These are phyloP conservation scores for Stichodactyla mertensii DNA, from an alignment of 64 coral and sea anemone genomes.

Conservation along the genomic window DNA sequence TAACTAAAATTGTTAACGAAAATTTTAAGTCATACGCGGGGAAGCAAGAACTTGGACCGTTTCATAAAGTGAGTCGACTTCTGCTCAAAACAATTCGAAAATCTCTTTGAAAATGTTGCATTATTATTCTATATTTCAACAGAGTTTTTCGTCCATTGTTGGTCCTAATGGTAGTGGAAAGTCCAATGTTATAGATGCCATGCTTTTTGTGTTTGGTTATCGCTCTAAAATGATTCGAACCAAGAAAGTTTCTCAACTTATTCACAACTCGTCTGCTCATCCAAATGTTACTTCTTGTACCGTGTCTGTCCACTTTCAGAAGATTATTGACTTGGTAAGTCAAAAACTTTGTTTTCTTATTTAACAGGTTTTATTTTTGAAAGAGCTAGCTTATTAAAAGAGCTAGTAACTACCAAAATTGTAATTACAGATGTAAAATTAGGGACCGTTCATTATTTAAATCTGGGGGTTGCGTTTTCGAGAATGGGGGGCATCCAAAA, in stretches of 20 bases:
- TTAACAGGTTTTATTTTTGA: background rate
- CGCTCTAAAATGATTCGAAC: conserved; percentile 98
- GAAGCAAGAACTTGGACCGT: conserved; percentile 86
- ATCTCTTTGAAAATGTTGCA: background rate
- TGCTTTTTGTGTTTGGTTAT: conserved; percentile 98
- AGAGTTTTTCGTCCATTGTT: conserved; percentile 98
- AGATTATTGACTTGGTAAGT: conserved; percentile 96
- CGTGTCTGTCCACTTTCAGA: conserved; percentile 87
- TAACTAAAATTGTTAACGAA: conserved; percentile 95
- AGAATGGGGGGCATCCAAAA: no score
- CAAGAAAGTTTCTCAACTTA: conserved; percentile 93
- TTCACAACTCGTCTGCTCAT: conserved; percentile 94
- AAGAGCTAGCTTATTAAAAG: no score
- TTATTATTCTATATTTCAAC: conserved; percentile 1
- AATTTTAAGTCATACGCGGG: conserved; percentile 99
- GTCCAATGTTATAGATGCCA: conserved; percentile 98
- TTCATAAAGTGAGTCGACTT: conserved; percentile 76
- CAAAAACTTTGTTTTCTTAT: background rate
- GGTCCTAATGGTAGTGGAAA: conserved; percentile 98
- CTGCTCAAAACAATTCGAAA: background rate
- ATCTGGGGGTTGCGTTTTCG: no score
- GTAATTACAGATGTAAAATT: no score
- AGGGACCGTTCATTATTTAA: no score
- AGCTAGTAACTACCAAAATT: no score
- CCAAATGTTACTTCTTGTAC: conserved; percentile 78